A percentile compares a stretch with the other conserved stretches of the same genome.
These are phyloP conservation scores for Nyctalus aviator DNA, from an alignment of 2,797 vertebrate species.

Conservation along the genomic window DNA sequence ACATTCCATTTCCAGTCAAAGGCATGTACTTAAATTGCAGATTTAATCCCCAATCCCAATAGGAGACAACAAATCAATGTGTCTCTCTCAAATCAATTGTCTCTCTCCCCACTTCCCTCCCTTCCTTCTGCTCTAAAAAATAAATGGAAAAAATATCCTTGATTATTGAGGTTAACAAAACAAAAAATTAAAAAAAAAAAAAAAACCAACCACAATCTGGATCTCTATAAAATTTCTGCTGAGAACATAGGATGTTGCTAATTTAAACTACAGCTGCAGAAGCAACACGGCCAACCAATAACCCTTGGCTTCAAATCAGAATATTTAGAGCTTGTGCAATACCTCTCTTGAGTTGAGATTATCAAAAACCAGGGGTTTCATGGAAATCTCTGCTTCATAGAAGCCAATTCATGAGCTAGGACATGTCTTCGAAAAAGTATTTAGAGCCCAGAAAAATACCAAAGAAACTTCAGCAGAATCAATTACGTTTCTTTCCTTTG, in stretches of 20 bases:
- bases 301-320: constrained; percentile 60
- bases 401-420: constrained; percentile 29
- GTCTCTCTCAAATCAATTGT: not conserved
- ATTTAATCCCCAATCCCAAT: not conserved
- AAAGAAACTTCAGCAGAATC: constrained; percentile 40
- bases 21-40: not conserved
- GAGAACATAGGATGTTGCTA: constrained; percentile 47
- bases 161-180: not conserved
- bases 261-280: constrained; percentile 65
- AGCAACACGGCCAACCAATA: not conserved
- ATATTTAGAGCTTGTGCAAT: constrained; percentile 42
- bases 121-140: not conserved
- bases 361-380: not conserved
- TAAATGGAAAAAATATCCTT: not conserved
- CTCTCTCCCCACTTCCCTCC: not conserved
- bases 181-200: not conserved
- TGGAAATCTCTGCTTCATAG: not conserved
- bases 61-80: not conserved
- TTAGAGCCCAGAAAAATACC: not conserved
- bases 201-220: not conserved
- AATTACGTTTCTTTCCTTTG: not conserved
- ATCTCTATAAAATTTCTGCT: constrained; percentile 51
- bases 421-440: not conserved
- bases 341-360: not conserved
- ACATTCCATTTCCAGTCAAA: not conserved